Evolutionary conservation across 2,797 vertebrate species (phyloP).

Genomic region (Mergus octosetaceus): DNA sequence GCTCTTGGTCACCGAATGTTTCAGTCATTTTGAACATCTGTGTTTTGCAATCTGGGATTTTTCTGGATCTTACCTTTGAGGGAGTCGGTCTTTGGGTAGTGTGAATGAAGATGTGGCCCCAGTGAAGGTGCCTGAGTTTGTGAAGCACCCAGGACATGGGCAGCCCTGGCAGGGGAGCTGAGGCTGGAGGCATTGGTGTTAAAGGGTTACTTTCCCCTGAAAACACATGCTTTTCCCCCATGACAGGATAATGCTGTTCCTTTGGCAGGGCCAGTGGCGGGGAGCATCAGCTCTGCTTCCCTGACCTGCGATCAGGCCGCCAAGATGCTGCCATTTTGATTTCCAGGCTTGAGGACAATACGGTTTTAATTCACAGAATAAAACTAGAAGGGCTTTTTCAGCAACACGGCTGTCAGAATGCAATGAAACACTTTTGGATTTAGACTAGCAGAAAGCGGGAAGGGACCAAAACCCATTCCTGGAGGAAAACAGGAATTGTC

Average conservation of each 20-base stretch:
- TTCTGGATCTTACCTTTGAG: background rate
- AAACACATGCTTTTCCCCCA: background rate
- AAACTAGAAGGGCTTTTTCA: background rate
- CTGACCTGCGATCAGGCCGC: background rate
- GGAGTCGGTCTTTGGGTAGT: background rate
- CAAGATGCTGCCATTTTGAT: background rate
- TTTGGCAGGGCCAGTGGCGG: background rate
- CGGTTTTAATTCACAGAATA: background rate
- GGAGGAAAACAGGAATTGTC: constrained; percentile 16
- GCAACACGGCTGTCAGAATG: background rate
- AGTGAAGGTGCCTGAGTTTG: background rate
- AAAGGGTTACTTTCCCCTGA: background rate
- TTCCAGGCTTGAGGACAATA: background rate
- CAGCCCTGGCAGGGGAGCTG: background rate
- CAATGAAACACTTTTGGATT: background rate
- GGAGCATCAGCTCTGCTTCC: background rate
- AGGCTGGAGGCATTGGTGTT: background rate
- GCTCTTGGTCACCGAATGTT: constrained; percentile 1
- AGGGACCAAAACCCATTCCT: constrained; percentile 29
- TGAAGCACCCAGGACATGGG: fast-evolving
- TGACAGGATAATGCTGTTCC: background rate
- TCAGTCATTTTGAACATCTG: background rate
- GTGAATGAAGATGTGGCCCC: background rate
- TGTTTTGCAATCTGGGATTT: background rate
- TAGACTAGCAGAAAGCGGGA: background rate